A percentile compares a stretch with the other conserved stretches of the same genome.
Evolutionary conservation across 2,797 vertebrate genomes (phyloP).

Genomic region (Heterohyrax brucei): DNA sequence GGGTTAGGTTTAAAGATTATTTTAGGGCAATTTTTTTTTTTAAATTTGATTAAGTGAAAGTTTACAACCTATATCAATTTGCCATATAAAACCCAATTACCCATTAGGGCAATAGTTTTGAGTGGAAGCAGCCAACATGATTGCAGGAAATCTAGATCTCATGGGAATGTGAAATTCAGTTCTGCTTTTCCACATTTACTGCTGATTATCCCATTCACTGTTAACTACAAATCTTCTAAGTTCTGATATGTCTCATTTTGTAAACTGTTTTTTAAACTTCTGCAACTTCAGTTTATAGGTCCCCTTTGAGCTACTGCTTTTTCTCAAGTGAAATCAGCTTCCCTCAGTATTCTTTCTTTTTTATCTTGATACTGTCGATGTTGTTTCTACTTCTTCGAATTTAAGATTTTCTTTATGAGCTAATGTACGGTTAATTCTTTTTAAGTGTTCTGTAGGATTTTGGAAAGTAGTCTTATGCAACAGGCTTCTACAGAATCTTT

Average conservation of each 20-base stretch:
- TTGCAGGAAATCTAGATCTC: no score
- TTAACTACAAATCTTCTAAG: neutral
- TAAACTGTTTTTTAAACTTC: constrained; percentile 21
- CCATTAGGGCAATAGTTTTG: no score
- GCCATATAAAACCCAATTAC: no score
- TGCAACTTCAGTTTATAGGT: constrained; percentile 39
- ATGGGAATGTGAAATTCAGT: no score
- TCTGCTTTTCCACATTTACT: no score
- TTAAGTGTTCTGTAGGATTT: neutral
- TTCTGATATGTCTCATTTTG: constrained; percentile 21
- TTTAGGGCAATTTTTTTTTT: no score
- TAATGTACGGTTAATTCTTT: neutral
- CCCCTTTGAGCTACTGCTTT: neutral
- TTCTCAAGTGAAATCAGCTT: neutral
- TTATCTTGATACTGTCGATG: neutral
- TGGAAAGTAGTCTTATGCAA: neutral
- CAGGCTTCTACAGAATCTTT: no score
- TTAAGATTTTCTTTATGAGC: neutral
- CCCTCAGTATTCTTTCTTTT: neutral
- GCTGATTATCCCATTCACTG: neutral
- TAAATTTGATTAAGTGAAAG: no score
- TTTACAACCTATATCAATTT: no score
- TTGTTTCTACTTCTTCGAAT: neutral
- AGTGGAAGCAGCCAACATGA: no score
- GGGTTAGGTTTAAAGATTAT: no score